Evolutionary conservation across 2,113 vertebrate species (phyloP), one percentile per base, ranked within the genome.

Genomic region (Xyliphius kryptos): DNA sequence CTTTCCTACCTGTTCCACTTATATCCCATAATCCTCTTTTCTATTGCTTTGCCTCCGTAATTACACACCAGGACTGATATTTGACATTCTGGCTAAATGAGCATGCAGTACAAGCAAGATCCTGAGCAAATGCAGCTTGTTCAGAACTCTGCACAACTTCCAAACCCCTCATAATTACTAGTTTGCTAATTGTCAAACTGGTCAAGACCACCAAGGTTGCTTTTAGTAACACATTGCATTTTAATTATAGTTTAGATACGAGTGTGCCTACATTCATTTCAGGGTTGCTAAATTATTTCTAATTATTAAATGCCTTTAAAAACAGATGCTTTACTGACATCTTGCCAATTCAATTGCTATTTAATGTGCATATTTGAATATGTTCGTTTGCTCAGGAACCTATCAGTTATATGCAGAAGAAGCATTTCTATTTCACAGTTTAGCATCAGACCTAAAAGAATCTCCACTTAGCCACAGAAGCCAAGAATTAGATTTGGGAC

Each of bases 41-140:
- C 63, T 62, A 59, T 67, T 69, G 76, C 43, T 68, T 73, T 60
- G 56, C 69, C 54, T 60, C 59, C 70, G n/a, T 74, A 71, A 82
- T 81, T 73, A 74, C 16, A 66, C 61, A 46, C 49, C 44, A 40
- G 40, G 77, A 74, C 68, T 78, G 61, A 71, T 80, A 74, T 76
- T 73, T 80, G 73, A 73, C 56, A 62, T 64, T 55, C 49, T 6
- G n/a, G 9, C 16, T 40, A 13, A 60, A 49, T 63, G 52, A 36
- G 61, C 67, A 63, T 73, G 32, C 43, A 68, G 47, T 38, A 55
- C 49, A 26, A 36, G 59, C 9, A 54, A 56, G 41, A 57, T 20
- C 37, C 37, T 26, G 40, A 63, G 59, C 19, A 63, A 48, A 58
- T 26, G 17, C 15, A 19, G 14, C 40, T 48, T 10, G 1, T 49